phyloP scores from a whole-genome alignment of 2,888 invertebrate genomes.

The Thereva unica region DNA sequence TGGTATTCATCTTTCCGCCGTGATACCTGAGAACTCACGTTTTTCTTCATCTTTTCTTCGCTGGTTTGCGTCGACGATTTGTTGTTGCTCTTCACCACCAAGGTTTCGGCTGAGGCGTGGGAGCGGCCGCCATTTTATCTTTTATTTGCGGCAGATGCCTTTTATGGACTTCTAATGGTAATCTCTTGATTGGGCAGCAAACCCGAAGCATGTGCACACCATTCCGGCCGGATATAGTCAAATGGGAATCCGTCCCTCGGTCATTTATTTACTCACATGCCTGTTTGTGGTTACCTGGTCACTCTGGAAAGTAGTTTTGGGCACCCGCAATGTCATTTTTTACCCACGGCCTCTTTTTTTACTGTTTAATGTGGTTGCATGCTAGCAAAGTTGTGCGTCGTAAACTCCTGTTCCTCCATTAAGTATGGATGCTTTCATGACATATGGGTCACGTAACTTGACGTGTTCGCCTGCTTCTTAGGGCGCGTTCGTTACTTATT shows the following conservation, averaged over 20 bases:
- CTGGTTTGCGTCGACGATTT: neutral
- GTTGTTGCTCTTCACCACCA: constrained; percentile 6
- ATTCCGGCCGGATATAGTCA: no score
- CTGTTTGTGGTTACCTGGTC: no score
- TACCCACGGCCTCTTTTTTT: neutral
- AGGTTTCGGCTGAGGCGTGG: constrained; percentile 19
- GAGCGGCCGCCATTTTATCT: constrained; percentile 26
- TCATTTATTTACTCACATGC: no score
- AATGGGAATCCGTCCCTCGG: no score
- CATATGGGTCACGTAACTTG: constrained; percentile 40
- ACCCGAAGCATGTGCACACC: no score
- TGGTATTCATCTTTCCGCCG: constrained; percentile 12
- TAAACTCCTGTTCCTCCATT: constrained; percentile 28
- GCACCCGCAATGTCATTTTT: no score
- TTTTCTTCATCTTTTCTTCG: constrained; percentile 25
- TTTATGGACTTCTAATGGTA: no score
- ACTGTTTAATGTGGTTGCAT: constrained; percentile 18
- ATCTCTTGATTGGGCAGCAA: no score
- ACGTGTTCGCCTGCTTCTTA: constrained; percentile 24
- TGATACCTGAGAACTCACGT: neutral
- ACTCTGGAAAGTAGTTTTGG: no score
- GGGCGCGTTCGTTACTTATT: constrained; percentile 23
- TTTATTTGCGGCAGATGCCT: neutral
- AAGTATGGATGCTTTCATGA: constrained; percentile 40
- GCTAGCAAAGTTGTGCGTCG: constrained; percentile 15